These are phyloP conservation scores for Adoxophyes honmai DNA, from an alignment of 1,140 invertebrate genomes.

Conservation along the genomic window DNA sequence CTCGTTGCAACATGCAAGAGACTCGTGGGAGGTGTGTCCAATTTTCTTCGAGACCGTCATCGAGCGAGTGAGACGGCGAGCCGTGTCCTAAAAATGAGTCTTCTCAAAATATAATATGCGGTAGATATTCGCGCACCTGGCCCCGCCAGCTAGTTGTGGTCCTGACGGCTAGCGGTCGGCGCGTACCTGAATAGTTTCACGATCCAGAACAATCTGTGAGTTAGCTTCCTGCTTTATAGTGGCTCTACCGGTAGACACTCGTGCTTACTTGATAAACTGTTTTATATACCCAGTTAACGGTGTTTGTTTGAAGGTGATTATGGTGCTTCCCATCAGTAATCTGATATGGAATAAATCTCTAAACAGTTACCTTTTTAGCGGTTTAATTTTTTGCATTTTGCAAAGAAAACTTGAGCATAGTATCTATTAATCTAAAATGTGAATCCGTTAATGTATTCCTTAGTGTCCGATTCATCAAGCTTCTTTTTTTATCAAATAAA, in stretches of 20 bases:
- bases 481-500: no score
- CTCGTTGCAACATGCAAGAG: conserved; percentile 20
- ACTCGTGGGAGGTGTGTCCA: conserved; percentile 22
- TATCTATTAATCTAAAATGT: no score
- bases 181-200: conserved; percentile 11
- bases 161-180: conserved; percentile 35
- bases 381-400: no score
- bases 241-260: conserved; percentile 28
- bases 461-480: no score
- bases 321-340: no score
- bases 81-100: conserved; percentile 37
- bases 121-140: conserved; percentile 61
- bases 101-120: conserved; percentile 61
- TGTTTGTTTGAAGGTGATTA: no score
- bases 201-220: background rate
- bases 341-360: no score
- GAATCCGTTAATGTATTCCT: no score
- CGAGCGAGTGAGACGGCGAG: conserved; percentile 31
- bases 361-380: no score
- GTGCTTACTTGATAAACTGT: no score
- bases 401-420: no score
- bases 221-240: conserved; percentile 21
- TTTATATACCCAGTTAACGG: no score
- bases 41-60: conserved; percentile 20
- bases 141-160: conserved; percentile 47